Evolutionary conservation across 92 coral and sea anemone genomes (phyloP), one percentile per base, ranked within the genome.

Genomic region (Blastomussa wellsi): DNA sequence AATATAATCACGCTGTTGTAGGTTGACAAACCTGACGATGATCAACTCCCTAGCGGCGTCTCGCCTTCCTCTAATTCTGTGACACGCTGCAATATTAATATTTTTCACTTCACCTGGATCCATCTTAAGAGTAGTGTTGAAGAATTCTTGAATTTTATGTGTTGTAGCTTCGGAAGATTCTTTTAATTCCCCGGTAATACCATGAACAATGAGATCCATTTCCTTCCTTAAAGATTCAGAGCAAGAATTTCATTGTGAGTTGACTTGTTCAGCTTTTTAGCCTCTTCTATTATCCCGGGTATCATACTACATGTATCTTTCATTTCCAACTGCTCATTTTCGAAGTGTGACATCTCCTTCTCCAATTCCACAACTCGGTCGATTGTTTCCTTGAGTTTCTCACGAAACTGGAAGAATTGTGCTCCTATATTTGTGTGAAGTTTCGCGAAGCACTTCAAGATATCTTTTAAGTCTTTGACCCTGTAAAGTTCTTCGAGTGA

Each of bases 81-180:
- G 78, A 26, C 59, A 74, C 36, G 78, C 78, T 42, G 78, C 59
- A n/a, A n/a, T n/a, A n/a, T n/a, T n/a, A n/a, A n/a, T n/a, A n/a
- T n/a, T n/a, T n/a, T n/a, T n/a, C n/a, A 47, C 78, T 6, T 74
- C 78, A n/a, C 57, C 59, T 6, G 57, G 78, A n/a, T 74, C 78
- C 59, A 74, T 44, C 78, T 74, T 74, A 37, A 74, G 57, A 24
- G 5, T 15, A 1, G 78, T 74, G 20, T 74, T 74, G 59, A 74
- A 74, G 35, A 74, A 47, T 24, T 74, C 78, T 74, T 74, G 78
- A 74, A 74, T 16, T 44, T 74, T 74, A 74, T 74, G 59, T 74
- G 59, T 74, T 74, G 78, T 74, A 24, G 16, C 59, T 74, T 74
- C 78, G 17, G 78, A 44, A 59, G 36, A 9, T 59, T 26, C n/a